Evolutionary conservation across 1,140 invertebrate species (phyloP), one percentile per base, ranked within the genome.

Genomic region (Pollicipes pollicipes): DNA sequence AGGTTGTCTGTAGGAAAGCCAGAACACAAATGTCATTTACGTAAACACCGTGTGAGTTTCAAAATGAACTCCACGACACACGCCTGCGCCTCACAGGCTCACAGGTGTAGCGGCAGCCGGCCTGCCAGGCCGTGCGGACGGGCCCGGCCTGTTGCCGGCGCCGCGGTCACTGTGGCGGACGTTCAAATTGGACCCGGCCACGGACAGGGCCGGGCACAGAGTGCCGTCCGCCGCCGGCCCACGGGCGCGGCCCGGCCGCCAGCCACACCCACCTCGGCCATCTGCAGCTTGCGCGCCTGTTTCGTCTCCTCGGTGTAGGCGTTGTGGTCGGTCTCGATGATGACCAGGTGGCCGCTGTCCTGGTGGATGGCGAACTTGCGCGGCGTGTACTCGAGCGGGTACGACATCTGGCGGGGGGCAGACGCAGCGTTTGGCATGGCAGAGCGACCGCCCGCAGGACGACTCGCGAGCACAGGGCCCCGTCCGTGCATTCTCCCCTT

Each of bases 281-380:
- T 87, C 77, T 88, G 85, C 75, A 87, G 84, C 78, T 95, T 87
- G 74, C 95, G 84, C 75, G 93, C 89, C 77, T 89, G 89, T 78
- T 99, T 99, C 6, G 94, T 97, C 74, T 95, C 91, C 76, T 98
- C 94, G 0, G 96, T 98, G 75, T 98, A 99, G 0, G 96, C 90
- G 80, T 98, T 98, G 77, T 99, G 96, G 80, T 99, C 97, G 13
- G 96, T 97, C 80, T 99, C 97, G 69, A 98, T 88, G 27, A 97
- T 85, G 45, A 97, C 83, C 45, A 98, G 83, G 77, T 95, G 88
- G n/a, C 89, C 90, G n/a, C 89, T 91, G 74, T 97, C 93, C 16
- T 86, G 85, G 81, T 98, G 94, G 68, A 98, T 90, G 0, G 92
- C 88, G 80, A 99, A 98, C 75, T 94, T 93, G 32, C 96, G 83